Evolutionary conservation across 2,113 vertebrate species (phyloP).

Genomic region (Ceuthmochares aereus): DNA sequence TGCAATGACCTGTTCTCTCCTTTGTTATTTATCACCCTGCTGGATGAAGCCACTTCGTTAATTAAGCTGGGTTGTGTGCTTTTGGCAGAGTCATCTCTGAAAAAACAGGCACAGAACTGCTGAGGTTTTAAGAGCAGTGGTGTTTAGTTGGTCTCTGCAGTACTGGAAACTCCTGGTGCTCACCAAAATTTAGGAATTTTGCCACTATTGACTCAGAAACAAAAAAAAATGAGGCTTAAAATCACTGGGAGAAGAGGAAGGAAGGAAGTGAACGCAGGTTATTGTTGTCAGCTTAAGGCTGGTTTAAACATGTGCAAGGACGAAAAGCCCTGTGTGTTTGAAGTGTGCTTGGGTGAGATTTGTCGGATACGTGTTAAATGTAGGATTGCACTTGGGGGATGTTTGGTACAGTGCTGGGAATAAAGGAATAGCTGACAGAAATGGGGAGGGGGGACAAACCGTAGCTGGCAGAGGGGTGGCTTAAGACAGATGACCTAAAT

Average conservation of each 20-base stretch:
- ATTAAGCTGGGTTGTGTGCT: not conserved
- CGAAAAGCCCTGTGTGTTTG: not conserved
- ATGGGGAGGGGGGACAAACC: not conserved
- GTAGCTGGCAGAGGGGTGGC: not conserved
- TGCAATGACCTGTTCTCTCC: slow-evolving; percentile 47
- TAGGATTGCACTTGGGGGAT: not conserved
- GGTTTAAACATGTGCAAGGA: slow-evolving; percentile 1
- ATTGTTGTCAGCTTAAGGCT: slow-evolving; percentile 43
- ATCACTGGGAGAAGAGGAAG: slow-evolving; percentile 41
- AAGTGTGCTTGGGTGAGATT: not conserved
- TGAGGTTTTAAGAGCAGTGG: slow-evolving; percentile 13
- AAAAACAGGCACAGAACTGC: not conserved
- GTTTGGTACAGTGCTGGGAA: not conserved
- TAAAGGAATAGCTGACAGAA: not conserved
- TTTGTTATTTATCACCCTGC: slow-evolving; percentile 26
- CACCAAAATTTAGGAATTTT: slow-evolving; percentile 33
- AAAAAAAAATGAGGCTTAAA: not conserved
- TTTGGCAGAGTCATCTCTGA: not conserved
- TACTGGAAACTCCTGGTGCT: not conserved
- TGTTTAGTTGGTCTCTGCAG: not conserved
- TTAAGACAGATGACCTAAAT: slow-evolving; percentile 41
- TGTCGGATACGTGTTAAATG: not conserved
- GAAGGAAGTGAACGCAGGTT: slow-evolving; percentile 45
- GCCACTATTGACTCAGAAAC: slow-evolving; percentile 9
- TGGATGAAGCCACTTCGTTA: slow-evolving; percentile 35